Conservation (phyloP, 2,113 vertebrate genomes). For the Ancistrus triradiatus region DNA sequence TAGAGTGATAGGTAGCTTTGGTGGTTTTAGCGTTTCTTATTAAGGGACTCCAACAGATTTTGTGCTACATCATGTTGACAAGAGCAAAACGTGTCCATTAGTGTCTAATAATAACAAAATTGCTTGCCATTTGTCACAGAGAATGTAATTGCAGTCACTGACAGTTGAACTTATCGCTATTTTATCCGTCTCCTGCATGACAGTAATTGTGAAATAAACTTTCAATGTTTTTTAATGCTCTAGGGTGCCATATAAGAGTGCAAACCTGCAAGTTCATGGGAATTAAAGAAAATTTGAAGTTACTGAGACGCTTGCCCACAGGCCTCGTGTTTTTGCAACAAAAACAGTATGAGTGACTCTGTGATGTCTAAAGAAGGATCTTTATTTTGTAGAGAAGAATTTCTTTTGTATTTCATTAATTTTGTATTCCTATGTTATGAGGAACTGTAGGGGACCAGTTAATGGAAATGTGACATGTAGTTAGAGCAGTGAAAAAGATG, state of each 20-base stretch:
- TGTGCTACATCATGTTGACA: neutral
- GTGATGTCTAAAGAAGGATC: constrained; percentile 1
- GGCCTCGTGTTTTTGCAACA: neutral
- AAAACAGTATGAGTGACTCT: neutral
- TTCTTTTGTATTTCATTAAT: too few species aligned
- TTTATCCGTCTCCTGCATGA: constrained; percentile 20
- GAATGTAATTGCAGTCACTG: constrained; percentile 26
- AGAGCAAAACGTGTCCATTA: constrained; percentile 14
- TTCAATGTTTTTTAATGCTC: constrained; percentile 16
- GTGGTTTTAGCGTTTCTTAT: too few species aligned
- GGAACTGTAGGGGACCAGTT: neutral
- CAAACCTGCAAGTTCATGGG: constrained; percentile 18
- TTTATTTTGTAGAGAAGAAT: too few species aligned
- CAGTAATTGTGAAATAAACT: constrained; percentile 27
- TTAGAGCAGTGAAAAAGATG: neutral
- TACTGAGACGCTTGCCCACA: constrained; percentile 9
- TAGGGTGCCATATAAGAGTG: constrained; percentile 5
- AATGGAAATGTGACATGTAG: constrained; percentile 23
- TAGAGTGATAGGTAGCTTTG: too few species aligned
- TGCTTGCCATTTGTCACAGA: constrained; percentile 31
- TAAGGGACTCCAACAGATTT: too few species aligned
- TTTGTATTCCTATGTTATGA: constrained; percentile 2
- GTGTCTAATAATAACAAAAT: constrained; percentile 36
- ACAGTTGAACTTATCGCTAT: constrained; percentile 20
- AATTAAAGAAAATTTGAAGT: neutral